Evolutionary conservation across 2,888 invertebrate species (phyloP).

Genomic region (Campoplex capitator): DNA sequence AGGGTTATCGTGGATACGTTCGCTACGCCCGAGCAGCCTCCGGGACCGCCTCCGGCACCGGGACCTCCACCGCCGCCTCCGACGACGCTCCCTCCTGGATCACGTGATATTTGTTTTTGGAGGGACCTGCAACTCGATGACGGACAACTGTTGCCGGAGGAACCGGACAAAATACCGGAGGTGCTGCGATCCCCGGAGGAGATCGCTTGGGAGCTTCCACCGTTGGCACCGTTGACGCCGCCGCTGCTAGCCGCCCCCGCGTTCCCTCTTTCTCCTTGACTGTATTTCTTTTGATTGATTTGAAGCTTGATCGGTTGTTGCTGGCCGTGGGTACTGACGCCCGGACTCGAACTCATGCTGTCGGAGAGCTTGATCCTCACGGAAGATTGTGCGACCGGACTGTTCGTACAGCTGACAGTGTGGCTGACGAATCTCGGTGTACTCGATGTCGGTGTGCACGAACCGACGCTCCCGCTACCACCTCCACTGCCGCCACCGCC

Average conservation of each 20-base stretch:
- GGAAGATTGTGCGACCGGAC: conserved; percentile 76
- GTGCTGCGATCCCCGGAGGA: neutral
- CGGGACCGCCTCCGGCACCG: conserved; percentile 78
- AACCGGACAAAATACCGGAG: conserved; percentile 61
- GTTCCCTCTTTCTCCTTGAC: conserved; percentile 75
- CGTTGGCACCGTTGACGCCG: neutral
- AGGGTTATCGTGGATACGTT: conserved; percentile 88
- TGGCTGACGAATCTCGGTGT: conserved; percentile 80
- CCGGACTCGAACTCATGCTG: conserved; percentile 77
- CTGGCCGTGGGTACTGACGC: conserved; percentile 17
- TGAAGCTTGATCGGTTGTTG: conserved; percentile 82
- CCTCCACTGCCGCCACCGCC: neutral
- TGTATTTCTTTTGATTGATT: conserved; percentile 80
- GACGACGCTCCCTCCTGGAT: conserved; percentile 75
- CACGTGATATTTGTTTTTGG: conserved; percentile 86
- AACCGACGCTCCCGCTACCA: neutral
- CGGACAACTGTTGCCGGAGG: neutral
- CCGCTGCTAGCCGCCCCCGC: no score
- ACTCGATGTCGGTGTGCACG: conserved; percentile 78
- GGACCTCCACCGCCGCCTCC: conserved; percentile 68
- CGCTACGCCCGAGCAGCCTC: conserved; percentile 78
- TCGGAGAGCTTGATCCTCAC: conserved; percentile 80
- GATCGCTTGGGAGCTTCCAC: neutral
- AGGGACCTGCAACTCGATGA: conserved; percentile 84
- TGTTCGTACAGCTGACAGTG: conserved; percentile 73